Conservation (phyloP, 2,113 vertebrate species). For the Tenrec ecaudatus region DNA sequence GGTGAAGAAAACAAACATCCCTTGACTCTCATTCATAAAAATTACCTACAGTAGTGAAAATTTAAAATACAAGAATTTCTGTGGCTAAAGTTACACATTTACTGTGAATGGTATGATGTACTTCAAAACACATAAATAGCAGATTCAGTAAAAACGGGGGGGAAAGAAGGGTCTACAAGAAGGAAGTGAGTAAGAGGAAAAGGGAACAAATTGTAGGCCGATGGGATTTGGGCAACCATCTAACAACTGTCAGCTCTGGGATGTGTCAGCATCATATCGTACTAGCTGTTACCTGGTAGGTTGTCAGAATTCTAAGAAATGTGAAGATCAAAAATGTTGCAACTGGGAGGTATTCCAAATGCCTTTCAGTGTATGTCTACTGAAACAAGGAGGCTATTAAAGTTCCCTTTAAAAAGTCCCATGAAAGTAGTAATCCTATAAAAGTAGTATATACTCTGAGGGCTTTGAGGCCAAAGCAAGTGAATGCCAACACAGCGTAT, state of each 20-base stretch:
- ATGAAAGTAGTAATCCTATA: constrained; percentile 83
- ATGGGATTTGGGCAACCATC: constrained; percentile 78
- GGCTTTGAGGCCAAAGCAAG: constrained; percentile 46
- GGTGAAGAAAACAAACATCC: no score
- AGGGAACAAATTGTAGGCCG: constrained; percentile 77
- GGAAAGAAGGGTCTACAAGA: neutral
- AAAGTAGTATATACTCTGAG: constrained; percentile 76
- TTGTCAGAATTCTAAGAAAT: constrained; percentile 84
- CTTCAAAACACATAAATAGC: neutral
- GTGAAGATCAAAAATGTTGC: constrained; percentile 78
- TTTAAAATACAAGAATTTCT: neutral
- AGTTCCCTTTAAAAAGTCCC: constrained; percentile 75
- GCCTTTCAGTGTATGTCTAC: constrained; percentile 75
- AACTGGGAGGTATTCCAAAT: constrained; percentile 79
- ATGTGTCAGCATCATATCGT: constrained; percentile 80
- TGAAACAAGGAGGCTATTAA: constrained; percentile 83
- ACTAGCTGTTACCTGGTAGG: constrained; percentile 85
- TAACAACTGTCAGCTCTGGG: constrained; percentile 82
- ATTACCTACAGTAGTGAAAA: no score
- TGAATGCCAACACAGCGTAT: constrained; percentile 17
- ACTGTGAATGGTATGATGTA: neutral
- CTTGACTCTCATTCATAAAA: no score
- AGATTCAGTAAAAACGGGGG: constrained; percentile 31
- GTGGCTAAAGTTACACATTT: neutral
- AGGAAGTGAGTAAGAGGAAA: constrained; percentile 72